These are phyloP conservation scores for Macrocentrus cingulum DNA, from an alignment of 1,140 invertebrate genomes.

Conservation along the genomic window DNA sequence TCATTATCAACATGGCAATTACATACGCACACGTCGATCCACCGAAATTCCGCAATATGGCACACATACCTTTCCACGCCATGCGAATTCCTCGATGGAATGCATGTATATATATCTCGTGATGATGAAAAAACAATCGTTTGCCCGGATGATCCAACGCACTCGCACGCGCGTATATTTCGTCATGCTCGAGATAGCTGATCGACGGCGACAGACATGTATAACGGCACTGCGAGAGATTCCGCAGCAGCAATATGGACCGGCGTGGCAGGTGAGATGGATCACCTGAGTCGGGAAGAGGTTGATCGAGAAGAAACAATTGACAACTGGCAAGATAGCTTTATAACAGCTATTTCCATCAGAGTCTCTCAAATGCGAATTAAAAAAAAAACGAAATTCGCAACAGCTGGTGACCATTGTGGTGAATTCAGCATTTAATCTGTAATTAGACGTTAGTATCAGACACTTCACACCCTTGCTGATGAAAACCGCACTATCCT, in stretches of 20 bases:
- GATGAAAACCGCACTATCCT: no score
- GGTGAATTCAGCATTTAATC: neutral
- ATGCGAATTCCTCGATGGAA: neutral
- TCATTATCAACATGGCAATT: constrained; percentile 15
- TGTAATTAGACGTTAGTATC: no score
- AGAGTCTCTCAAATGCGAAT: neutral
- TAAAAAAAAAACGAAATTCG: neutral
- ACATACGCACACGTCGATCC: constrained; percentile 8
- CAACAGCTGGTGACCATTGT: no score
- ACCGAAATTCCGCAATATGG: constrained; percentile 12
- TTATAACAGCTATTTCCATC: neutral
- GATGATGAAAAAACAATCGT: constrained; percentile 13
- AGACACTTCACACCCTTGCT: no score
- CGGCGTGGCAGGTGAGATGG: constrained; percentile 12
- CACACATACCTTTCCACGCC: constrained; percentile 12
- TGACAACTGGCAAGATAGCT: neutral
- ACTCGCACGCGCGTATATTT: neutral
- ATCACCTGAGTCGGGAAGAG: no score
- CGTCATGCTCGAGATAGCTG: constrained; percentile 14
- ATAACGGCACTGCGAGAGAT: constrained; percentile 7
- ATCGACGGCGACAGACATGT: constrained; percentile 13
- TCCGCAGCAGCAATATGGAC: constrained; percentile 29
- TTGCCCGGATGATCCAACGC: constrained; percentile 2
- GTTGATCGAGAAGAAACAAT: constrained; percentile 3
- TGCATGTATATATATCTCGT: constrained; percentile 2